Evolutionary conservation across 2,797 vertebrate genomes (phyloP).

Genomic region (Gymnothorax javanicus): DNA sequence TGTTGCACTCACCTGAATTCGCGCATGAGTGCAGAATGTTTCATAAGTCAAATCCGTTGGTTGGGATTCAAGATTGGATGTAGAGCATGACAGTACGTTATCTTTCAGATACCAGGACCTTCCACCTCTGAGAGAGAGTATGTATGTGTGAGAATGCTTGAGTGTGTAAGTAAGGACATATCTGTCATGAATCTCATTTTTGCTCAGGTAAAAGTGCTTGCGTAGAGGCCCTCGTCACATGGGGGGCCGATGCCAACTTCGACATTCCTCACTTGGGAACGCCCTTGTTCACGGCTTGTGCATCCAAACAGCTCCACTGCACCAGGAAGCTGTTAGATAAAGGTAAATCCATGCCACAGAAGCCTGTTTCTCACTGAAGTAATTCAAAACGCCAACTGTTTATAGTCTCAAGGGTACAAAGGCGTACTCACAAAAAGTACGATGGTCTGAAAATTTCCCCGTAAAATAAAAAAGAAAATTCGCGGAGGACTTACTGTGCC

Average conservation of each 20-base stretch:
- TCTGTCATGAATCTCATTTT: not conserved
- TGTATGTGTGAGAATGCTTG: too few relatives aligned
- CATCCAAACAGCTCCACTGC: constrained; percentile 85
- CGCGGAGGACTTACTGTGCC: not conserved
- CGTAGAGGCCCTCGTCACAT: constrained; percentile 86
- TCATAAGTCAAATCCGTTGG: too few relatives aligned
- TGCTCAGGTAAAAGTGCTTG: constrained; percentile 87
- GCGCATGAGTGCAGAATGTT: too few relatives aligned
- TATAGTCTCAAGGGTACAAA: not conserved
- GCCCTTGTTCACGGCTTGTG: constrained; percentile 87
- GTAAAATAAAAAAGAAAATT: not conserved
- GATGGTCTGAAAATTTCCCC: not conserved
- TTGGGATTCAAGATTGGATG: too few relatives aligned
- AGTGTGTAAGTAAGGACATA: not conserved
- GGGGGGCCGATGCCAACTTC: constrained; percentile 90
- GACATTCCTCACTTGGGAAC: constrained; percentile 92
- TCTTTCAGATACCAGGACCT: too few relatives aligned
- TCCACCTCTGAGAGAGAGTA: too few relatives aligned
- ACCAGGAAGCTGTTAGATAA: constrained; percentile 88
- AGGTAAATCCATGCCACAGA: constrained; percentile 66
- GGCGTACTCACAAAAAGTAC: too few relatives aligned
- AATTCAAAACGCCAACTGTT: not conserved
- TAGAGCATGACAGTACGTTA: too few relatives aligned
- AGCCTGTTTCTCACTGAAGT: not conserved
- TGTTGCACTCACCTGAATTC: too few relatives aligned